Base-by-base conservation (phyloP, 2,888 invertebrate species). In the Oscheius sp. region DNA sequence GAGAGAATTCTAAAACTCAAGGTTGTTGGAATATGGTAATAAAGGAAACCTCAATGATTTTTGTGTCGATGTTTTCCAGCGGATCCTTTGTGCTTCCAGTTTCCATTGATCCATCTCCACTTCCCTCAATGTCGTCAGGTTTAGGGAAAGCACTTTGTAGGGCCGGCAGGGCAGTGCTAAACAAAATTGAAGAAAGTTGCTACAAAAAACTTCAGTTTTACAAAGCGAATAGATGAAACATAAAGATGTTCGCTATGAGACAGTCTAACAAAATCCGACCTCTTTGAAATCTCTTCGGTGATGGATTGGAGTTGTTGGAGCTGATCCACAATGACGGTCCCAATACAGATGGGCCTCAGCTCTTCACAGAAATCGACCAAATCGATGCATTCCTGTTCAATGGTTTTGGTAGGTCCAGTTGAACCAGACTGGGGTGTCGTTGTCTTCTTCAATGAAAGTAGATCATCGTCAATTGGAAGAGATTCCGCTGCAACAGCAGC, bases 281-380 rank as follows among this genome's bases (percentile, higher is more conserved):
- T 77, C 63, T 79, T 73, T 32, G 13, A 53, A 21, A 79, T 32
- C 63, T 79, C 76, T 10, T 63, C 51, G 1, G 77, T 60, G 0
- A 80, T 4, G 10, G 63, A 55, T 9, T 13, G 59, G 7, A 80
- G 68, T 21, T 74, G 70, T 21, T 72, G 47, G 13, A 77, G 71
- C 32, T 80, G 78, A 59, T 78, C 73, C n/a, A 71, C 51, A 1
- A 80, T 62, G 42, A 80, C 72, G 50, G 76, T 75, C 13, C 75
- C 80, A 58, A 78, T 77, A 37, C 80, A 80, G 29, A 80, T 74
- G 2, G 77, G 37, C 59, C 77, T 71, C 32, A 80, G 63, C 32
- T 37, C 50, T 0, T 68, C 73, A 55, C 80, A 80, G 4, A 62
- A 57, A 13, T 29, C 5, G 51, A 80, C 50, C 32, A 78, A 59